Conservation (phyloP, 2,113 vertebrate genomes). For the Anarrhichthys ocellatus region DNA sequence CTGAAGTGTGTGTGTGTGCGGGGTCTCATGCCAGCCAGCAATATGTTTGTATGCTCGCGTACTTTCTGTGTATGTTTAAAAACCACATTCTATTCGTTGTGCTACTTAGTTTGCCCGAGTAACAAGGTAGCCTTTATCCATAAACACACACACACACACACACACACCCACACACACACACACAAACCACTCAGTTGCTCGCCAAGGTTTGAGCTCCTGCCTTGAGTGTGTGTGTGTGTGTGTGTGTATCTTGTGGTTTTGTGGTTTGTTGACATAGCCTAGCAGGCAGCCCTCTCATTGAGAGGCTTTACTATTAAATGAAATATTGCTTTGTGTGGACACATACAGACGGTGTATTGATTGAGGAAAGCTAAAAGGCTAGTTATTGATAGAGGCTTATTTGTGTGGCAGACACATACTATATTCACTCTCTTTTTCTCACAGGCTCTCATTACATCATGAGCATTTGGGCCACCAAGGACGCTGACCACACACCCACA, state of each 20-base stretch:
- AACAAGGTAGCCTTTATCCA: conserved; percentile 70
- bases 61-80: conserved; percentile 36
- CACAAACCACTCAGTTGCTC: background rate
- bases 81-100: conserved; percentile 39
- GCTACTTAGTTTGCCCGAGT: conserved; percentile 35
- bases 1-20: background rate
- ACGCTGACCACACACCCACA: conserved; percentile 28
- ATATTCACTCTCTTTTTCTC: conserved; percentile 42
- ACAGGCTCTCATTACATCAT: conserved; percentile 24
- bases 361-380: conserved; percentile 46
- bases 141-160: conserved; percentile 1
- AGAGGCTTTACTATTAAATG: conserved; percentile 69
- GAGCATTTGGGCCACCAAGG: conserved; percentile 35
- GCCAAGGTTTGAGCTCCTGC: conserved; percentile 17
- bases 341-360: conserved; percentile 50
- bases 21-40: conserved; percentile 30
- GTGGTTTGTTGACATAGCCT: conserved; percentile 71
- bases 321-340: conserved; percentile 66
- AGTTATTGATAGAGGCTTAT: conserved; percentile 55
- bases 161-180: background rate
- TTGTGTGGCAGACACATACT: conserved; percentile 40
- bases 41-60: conserved; percentile 12
- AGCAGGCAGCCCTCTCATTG: conserved; percentile 55
- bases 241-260: conserved; percentile 59
- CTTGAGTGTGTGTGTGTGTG: conserved; percentile 20